A percentile compares a stretch with the other conserved stretches of the same genome.
These are phyloP conservation scores for Geodia barretti DNA, from an alignment of 37 sponge, comb jelly and placozoan genomes.

Conservation along the genomic window DNA sequence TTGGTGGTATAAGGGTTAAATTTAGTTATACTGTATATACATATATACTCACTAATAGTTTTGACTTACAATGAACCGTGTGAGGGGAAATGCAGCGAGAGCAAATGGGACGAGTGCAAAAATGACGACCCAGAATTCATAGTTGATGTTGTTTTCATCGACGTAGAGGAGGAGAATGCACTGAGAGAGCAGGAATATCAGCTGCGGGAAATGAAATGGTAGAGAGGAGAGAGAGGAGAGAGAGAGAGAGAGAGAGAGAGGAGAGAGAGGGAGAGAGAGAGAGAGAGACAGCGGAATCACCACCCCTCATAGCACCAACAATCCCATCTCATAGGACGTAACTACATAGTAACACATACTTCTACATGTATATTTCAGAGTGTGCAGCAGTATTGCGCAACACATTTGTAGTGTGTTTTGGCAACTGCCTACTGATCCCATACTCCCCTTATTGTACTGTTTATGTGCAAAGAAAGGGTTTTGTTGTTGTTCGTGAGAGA, in stretches of 20 bases:
- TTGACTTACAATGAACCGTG: constrained; percentile 25
- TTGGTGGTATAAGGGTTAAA: background rate
- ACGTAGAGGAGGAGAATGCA: constrained; percentile 14
- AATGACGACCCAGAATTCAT: constrained; percentile 44
- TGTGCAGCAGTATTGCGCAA: no score
- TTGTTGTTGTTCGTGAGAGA: no score
- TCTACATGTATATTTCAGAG: background rate
- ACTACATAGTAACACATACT: no score
- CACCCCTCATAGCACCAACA: no score
- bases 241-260: constrained; percentile 2
- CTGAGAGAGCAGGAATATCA: constrained; percentile 35
- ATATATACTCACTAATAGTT: background rate
- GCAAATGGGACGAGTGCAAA: constrained; percentile 2
- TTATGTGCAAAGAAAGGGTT: no score
- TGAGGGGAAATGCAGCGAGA: constrained; percentile 16
- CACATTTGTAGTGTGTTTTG: no score
- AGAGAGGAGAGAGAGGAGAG: background rate
- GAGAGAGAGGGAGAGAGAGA: background rate
- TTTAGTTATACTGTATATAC: no score
- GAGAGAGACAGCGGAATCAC: no score
- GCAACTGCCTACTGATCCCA: no score
- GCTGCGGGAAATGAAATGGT: background rate
- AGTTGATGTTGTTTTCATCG: constrained; percentile 6
- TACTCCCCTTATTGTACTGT: no score
- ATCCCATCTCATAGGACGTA: no score